Evolutionary conservation across 2,888 invertebrate species (phyloP).

Genomic region (Andricus quercusramuli): DNA sequence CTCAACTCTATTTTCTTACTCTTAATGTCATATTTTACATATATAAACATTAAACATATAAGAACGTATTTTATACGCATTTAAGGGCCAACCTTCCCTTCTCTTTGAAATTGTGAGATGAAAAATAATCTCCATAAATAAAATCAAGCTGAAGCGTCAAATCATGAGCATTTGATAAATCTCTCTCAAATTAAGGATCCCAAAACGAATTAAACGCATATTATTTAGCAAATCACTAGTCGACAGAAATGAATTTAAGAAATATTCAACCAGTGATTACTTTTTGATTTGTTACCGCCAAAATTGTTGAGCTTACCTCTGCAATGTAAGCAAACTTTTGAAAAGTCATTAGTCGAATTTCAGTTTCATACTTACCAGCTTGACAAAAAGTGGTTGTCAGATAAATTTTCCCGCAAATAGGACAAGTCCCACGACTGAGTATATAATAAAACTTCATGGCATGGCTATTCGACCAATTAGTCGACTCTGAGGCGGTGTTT

Average conservation of each 20-base stretch:
- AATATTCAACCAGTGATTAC: constrained; percentile 25
- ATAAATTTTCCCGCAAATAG: constrained; percentile 27
- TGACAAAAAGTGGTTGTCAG: constrained; percentile 5
- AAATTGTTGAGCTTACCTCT: neutral
- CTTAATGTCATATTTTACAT: no score
- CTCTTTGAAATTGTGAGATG: neutral
- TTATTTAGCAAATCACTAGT: constrained; percentile 13
- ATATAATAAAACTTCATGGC: neutral
- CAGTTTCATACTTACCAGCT: neutral
- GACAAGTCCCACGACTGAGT: constrained; percentile 27
- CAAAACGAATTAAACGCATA: constrained; percentile 21
- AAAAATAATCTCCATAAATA: neutral
- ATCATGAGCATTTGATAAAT: constrained; percentile 7
- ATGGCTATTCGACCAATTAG: constrained; percentile 23
- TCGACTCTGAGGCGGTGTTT: constrained; percentile 12
- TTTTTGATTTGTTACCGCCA: constrained; percentile 25
- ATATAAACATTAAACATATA: no score
- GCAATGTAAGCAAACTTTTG: neutral
- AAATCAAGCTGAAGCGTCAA: neutral
- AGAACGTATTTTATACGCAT: no score
- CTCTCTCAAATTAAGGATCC: constrained; percentile 3
- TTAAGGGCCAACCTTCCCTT: neutral
- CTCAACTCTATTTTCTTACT: no score
- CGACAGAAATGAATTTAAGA: constrained; percentile 26
- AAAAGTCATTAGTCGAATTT: constrained; percentile 21